These are phyloP conservation scores for Uria lomvia DNA, from an alignment of 2,113 vertebrate genomes.

Conservation along the genomic window DNA sequence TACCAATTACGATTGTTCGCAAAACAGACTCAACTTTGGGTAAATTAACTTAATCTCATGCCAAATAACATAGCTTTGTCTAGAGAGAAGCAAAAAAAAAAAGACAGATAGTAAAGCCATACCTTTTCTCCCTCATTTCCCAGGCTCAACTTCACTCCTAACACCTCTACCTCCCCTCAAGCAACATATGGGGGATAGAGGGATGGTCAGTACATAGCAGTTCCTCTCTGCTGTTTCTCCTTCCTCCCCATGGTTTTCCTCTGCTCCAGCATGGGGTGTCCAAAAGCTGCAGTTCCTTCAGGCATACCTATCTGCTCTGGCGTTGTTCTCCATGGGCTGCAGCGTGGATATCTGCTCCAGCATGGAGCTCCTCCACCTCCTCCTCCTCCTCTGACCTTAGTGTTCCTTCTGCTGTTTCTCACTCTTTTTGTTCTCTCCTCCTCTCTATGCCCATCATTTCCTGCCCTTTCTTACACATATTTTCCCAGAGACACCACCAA, in stretches of 20 bases:
- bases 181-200: background rate
- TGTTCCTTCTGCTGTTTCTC: background rate
- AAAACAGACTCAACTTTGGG: background rate
- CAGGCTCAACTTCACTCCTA: background rate
- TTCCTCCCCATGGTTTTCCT: background rate
- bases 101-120: background rate
- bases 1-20: background rate
- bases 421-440: background rate
- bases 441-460: background rate
- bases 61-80: background rate
- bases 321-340: background rate
- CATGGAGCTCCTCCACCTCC: background rate
- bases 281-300: background rate
- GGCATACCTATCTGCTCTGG: background rate
- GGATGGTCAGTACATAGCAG: background rate
- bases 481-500: background rate
- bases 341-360: accelerated
- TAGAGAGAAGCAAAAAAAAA: background rate
- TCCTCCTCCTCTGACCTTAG: background rate
- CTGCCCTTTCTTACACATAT: accelerated
- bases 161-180: background rate
- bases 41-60: background rate
- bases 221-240: background rate
- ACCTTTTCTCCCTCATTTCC: background rate
- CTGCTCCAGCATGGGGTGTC: background rate